These are phyloP conservation scores for Heliconius eleuchia DNA, from an alignment of 1,140 invertebrate genomes.

Conservation along the genomic window DNA sequence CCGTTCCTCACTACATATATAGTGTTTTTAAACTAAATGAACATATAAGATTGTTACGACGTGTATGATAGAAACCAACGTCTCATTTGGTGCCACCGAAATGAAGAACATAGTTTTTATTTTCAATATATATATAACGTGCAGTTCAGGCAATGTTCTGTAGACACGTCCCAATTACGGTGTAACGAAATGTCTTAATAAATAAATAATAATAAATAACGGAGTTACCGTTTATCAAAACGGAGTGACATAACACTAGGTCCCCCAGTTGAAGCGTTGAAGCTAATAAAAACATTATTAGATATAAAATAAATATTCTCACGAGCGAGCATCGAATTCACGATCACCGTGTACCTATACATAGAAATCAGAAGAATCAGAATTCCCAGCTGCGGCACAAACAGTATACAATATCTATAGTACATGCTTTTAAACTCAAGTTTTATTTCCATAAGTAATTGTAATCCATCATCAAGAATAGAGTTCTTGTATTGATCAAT, in stretches of 20 bases:
- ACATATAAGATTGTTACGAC: neutral
- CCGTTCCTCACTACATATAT: too few relatives aligned
- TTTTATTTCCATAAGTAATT: slow-evolving; percentile 31
- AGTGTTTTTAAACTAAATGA: neutral
- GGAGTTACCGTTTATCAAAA: too few relatives aligned
- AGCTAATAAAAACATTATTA: too few relatives aligned
- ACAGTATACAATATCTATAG: neutral
- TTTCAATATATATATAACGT: neutral
- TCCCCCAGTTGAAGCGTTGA: too few relatives aligned
- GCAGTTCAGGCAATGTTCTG: neutral
- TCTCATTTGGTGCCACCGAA: neutral
- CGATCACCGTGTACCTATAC: too few relatives aligned
- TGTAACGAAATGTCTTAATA: neutral
- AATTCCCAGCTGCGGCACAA: neutral
- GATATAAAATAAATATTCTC: too few relatives aligned
- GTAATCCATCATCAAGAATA: slow-evolving; percentile 48
- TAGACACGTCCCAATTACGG: neutral
- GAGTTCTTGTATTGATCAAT: slow-evolving; percentile 48
- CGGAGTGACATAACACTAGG: too few relatives aligned
- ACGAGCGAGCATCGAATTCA: too few relatives aligned
- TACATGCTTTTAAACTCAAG: slow-evolving; percentile 20
- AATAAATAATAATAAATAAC: too few relatives aligned
- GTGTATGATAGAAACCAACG: neutral
- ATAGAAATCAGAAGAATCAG: too few relatives aligned
- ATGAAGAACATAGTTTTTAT: neutral